Evolutionary conservation across 1,140 invertebrate species (phyloP), one percentile per base, ranked within the genome.

Genomic region (Centruroides vittatus): DNA sequence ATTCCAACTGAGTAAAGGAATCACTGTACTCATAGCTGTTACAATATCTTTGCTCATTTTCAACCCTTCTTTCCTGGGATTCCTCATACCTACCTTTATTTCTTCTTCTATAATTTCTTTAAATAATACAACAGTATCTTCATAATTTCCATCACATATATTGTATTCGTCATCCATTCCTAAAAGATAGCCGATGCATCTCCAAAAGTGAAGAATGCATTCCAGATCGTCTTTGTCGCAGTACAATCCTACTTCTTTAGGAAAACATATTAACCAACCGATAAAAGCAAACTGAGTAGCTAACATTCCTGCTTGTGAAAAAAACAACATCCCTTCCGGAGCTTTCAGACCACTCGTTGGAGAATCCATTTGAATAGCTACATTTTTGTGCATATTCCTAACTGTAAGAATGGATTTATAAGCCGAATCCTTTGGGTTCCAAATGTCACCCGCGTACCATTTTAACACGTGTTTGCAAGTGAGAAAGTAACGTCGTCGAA

Each of bases 141-240:
- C 66, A 35, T 78, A 65, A 41, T 65, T 71, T 0, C 76, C 78
- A 3, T 69, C 66, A 64, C 79, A 81, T 46, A 82, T 75, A 65
- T 82, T 83, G 63, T 74, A 79, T 80, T 79, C 81, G 66, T 93
- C 87, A 62, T 88, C 80, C n/a, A 90, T 82, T 5, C 89, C 89
- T 52, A 92, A 78, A 66, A 87, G 72, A 67, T 83, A 79, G 3
- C 88, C 88, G 36, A 92, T 81, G 1, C 86, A 82, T 52, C 81
- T 78, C 88, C 88, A 92, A 65, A 91, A 81, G 70, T 92, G 88
- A 3, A 86, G 71, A 59, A 87, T 83, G 12, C 82, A 83, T 54
- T 86, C 82, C 13, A 84, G 67, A 56, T 85, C 84, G 36, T 81
- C 76, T 41, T 41, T 41, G 8, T 41, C 41, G 8, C 41, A 41